phyloP scores from a whole-genome alignment of 2,888 invertebrate genomes.

The Margaritifera margaritifera region DNA sequence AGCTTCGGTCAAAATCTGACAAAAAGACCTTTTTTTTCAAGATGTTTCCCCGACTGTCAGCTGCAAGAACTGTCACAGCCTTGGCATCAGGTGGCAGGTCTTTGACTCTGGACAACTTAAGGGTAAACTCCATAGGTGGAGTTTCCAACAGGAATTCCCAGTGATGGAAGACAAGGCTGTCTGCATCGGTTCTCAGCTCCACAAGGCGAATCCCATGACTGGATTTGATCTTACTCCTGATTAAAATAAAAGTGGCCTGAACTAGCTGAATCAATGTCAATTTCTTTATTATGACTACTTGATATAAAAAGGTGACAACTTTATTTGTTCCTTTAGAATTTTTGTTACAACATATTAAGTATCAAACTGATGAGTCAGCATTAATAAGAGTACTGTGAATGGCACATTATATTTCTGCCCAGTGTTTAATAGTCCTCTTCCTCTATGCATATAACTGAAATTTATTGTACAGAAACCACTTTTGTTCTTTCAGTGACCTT shows the following conservation, averaged over 20 bases:
- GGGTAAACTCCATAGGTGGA: slow-evolving; percentile 60
- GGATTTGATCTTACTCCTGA: slow-evolving; percentile 51
- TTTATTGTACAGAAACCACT: no score
- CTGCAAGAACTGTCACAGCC: slow-evolving; percentile 58
- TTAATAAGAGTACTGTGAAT: no score
- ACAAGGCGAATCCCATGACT: slow-evolving; percentile 62
- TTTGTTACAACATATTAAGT: no score
- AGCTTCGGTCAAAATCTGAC: slow-evolving; percentile 44
- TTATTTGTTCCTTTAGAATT: no score
- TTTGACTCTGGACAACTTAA: slow-evolving; percentile 52
- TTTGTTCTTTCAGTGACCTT: no score
- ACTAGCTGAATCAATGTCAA: no score
- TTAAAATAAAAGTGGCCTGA: slow-evolving; percentile 3
- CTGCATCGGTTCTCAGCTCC: slow-evolving; percentile 66
- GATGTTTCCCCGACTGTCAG: slow-evolving; percentile 67
- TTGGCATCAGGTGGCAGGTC: slow-evolving; percentile 50
- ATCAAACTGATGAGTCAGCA: no score
- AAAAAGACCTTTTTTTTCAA: slow-evolving; percentile 63
- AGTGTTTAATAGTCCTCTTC: no score
- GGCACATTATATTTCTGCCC: no score
- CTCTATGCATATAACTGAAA: no score
- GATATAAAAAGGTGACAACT: no score
- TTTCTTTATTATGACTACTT: no score
- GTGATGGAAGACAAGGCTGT: slow-evolving; percentile 69
- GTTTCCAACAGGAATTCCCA: slow-evolving; percentile 68